Evolutionary conservation across 2,113 vertebrate genomes (phyloP).

Genomic region (Pterophyllum scalare): DNA sequence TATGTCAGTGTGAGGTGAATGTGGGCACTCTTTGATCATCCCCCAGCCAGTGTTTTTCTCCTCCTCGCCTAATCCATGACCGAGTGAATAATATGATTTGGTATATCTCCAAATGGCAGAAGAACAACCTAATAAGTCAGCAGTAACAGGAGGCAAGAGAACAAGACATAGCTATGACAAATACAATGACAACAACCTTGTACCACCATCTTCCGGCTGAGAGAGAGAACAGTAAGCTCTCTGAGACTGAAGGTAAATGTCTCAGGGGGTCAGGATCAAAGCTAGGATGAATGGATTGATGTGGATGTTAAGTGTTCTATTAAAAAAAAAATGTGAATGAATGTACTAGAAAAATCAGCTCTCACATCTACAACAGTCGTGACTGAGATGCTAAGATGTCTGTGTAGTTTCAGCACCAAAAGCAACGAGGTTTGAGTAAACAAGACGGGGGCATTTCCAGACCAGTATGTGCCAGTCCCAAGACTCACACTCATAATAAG

Average conservation of each 20-base stretch:
- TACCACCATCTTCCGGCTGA: constrained; percentile 82
- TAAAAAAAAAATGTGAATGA: not conserved
- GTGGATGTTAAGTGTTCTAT: not conserved
- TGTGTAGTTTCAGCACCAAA: not conserved
- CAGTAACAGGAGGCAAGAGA: constrained; percentile 39
- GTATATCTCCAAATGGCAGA: constrained; percentile 83
- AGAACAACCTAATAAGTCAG: constrained; percentile 85
- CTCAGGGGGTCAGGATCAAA: constrained; percentile 36
- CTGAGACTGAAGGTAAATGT: not conserved
- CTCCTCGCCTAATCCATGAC: constrained; percentile 82
- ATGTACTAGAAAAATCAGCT: not conserved
- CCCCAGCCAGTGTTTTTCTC: constrained; percentile 79
- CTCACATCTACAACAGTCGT: not conserved
- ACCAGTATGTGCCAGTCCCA: not conserved
- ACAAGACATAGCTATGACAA: constrained; percentile 54
- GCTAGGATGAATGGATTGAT: constrained; percentile 6
- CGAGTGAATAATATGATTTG: constrained; percentile 83
- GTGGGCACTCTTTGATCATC: constrained; percentile 80
- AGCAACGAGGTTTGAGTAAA: not conserved
- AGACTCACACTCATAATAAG: not conserved
- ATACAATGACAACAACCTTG: constrained; percentile 74
- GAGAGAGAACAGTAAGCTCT: constrained; percentile 76
- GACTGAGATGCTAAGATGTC: not conserved
- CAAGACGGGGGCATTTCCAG: not conserved
- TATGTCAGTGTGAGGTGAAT: constrained; percentile 78